Base-by-base conservation (phyloP, 2,113 vertebrate species). In the Pomatostomus ruficeps region DNA sequence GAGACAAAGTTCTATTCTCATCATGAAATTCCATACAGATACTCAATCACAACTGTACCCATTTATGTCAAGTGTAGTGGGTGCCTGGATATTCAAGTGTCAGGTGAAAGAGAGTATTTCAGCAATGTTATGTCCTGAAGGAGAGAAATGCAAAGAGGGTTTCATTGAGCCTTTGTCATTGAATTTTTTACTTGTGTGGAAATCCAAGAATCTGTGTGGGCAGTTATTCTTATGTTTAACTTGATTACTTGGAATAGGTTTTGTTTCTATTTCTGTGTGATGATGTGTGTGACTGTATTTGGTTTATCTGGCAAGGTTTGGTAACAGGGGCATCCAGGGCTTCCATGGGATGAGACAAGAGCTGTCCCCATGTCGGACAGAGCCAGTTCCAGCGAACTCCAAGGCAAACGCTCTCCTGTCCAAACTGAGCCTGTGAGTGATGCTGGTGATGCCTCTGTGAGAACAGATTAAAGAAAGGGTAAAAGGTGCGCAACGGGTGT, bases 281-380 rank as follows among this genome's bases (percentile, higher is more conserved):
- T 68, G 55, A 26, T 29, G 29, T 57, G 11, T 85, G 40, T 62
- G 43, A 23, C 52, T 54, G 7, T 42, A 9, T 5, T 42, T 10
- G 40, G 33, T 76, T 76, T 51, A 11, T 20, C 12, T 55, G 72
- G 16, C 54, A 40, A 73, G 24, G 62, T 86, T 82, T 71, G 42
- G 42, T 36, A 81, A 31, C 21, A 58, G 28, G 11, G 43, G 11
- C 0, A 0, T 66, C 77, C 19, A 40, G 42, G 46, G 28, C 10
- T 62, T 46, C 43, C 63, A 18, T 43, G 43, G 55, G 66, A 36
- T 46, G 21, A 38, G 43, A 36, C 13, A 22, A 67, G 63, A 91
- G 22, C 36, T 93, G 68, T 11, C 23, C 13, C 22, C 0, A 0
- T 33, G 28, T 52, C 0, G 0, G 11, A n/a, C 23, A 84, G 36